These are phyloP conservation scores for Micropterix aruncella DNA, from an alignment of 2,888 invertebrate genomes.

Conservation along the genomic window DNA sequence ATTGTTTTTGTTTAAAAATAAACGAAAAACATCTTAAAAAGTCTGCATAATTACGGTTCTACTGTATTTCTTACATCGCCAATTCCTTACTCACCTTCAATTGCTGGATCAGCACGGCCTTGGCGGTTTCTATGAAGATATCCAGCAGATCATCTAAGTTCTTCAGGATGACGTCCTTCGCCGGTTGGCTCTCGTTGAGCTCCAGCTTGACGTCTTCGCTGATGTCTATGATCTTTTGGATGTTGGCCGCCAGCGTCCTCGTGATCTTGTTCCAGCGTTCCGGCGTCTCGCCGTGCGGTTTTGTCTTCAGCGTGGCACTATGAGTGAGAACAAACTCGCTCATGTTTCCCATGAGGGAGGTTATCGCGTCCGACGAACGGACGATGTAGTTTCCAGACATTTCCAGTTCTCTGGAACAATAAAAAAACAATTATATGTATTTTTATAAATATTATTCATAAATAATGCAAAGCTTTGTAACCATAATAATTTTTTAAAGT, in stretches of 20 bases:
- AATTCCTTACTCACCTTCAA: slow-evolving; percentile 37
- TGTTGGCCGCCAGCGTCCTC: slow-evolving; percentile 28
- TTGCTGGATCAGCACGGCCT: slow-evolving; percentile 40
- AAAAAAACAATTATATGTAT: no score
- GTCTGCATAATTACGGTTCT: background rate
- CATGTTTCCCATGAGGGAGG: slow-evolving; percentile 37
- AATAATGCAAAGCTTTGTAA: no score
- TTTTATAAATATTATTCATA: no score
- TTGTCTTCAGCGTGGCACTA: slow-evolving; percentile 33
- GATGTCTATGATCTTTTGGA: slow-evolving; percentile 33
- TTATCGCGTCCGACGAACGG: slow-evolving; percentile 27
- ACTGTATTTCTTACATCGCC: no score
- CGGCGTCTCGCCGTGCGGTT: slow-evolving; percentile 34
- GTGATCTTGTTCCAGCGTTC: slow-evolving; percentile 37
- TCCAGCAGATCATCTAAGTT: slow-evolving; percentile 37
- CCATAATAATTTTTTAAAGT: no score
- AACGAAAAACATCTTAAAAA: no score
- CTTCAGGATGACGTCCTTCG: slow-evolving; percentile 26
- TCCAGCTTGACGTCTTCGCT: slow-evolving; percentile 36
- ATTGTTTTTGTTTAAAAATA: no score
- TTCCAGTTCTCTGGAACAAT: slow-evolving; percentile 28
- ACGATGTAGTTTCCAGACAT: background rate
- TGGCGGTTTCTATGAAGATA: slow-evolving; percentile 42
- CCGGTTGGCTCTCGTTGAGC: slow-evolving; percentile 28
- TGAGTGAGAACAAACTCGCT: slow-evolving; percentile 41